Evolutionary conservation across 2,113 vertebrate species (phyloP).

Genomic region (Budorcas taxicolor): DNA sequence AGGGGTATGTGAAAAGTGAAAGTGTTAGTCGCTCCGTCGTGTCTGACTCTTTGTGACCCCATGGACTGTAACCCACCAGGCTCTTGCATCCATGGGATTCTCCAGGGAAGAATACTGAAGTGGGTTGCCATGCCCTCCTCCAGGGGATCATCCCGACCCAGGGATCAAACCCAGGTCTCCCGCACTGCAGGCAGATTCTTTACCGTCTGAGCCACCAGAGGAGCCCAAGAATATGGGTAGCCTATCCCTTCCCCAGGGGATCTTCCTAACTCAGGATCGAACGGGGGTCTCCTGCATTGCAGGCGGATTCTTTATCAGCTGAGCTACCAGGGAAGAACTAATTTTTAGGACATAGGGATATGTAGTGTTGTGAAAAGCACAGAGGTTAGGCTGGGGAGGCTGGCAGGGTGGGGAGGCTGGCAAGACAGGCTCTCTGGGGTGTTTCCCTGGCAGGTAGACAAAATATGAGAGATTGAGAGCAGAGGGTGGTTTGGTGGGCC

Average conservation of each 20-base stretch:
- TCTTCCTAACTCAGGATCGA: no score
- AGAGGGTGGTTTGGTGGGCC: neutral
- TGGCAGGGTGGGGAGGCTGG: accelerated
- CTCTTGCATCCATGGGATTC: neutral
- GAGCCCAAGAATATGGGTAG: neutral
- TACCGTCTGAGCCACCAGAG: no score
- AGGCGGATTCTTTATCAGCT: neutral
- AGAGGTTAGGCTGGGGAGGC: accelerated
- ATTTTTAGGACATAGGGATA: neutral
- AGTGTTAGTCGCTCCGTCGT: no score
- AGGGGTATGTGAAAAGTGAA: no score
- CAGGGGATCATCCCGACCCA: neutral
- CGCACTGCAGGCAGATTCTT: no score
- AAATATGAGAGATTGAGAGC: neutral
- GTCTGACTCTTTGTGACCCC: no score
- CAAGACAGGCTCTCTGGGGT: accelerated
- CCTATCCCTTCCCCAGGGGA: no score
- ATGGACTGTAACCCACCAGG: neutral
- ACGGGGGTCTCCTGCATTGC: neutral
- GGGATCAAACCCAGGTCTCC: neutral
- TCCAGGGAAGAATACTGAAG: neutral
- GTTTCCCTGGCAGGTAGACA: neutral
- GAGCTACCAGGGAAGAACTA: neutral
- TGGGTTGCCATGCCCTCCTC: no score
- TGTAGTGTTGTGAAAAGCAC: neutral